Percentiles rank a stretch among this genome's conserved stretches.
Evolutionary conservation across 2,888 invertebrate genomes (phyloP).

Genomic region (Arrhopalites spinosus): DNA sequence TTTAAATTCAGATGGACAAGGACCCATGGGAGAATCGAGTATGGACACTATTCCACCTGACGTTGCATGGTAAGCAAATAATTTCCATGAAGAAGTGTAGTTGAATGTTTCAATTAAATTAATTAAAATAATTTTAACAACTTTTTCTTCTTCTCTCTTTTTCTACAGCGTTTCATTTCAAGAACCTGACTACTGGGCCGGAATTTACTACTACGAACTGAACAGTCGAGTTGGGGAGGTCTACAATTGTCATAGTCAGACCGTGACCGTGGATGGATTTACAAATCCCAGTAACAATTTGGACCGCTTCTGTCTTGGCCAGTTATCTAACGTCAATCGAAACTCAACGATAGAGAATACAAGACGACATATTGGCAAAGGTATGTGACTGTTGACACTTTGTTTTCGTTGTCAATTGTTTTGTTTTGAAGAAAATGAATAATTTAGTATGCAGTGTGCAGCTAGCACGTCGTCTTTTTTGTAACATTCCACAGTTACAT

Average conservation of each 20-base stretch:
- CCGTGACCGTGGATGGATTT: constrained; percentile 96
- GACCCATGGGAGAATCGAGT: constrained; percentile 59
- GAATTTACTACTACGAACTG: constrained; percentile 97
- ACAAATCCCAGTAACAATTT: constrained; percentile 97
- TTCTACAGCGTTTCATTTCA: constrained; percentile 72
- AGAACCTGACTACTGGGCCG: constrained; percentile 96
- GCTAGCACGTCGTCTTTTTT: too few species aligned
- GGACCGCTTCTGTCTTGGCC: constrained; percentile 95
- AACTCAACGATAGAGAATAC: constrained; percentile 99
- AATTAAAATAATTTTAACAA: too few species aligned
- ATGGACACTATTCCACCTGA: constrained; percentile 68
- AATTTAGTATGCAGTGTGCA: too few species aligned
- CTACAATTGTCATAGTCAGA: constrained; percentile 87
- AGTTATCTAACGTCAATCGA: constrained; percentile 96
- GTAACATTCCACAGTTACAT: too few species aligned
- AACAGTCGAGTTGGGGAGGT: constrained; percentile 98
- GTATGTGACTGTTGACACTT: too few species aligned
- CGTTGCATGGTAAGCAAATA: too few species aligned
- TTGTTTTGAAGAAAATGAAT: too few species aligned
- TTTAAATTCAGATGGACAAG: constrained; percentile 53
- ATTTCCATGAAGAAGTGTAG: too few species aligned
- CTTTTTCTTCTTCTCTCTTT: too few species aligned
- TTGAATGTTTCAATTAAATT: too few species aligned
- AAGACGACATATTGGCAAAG: constrained; percentile 95
- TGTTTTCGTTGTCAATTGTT: too few species aligned